Conservation (phyloP, 2,797 vertebrate species). For the Anas georgica region DNA sequence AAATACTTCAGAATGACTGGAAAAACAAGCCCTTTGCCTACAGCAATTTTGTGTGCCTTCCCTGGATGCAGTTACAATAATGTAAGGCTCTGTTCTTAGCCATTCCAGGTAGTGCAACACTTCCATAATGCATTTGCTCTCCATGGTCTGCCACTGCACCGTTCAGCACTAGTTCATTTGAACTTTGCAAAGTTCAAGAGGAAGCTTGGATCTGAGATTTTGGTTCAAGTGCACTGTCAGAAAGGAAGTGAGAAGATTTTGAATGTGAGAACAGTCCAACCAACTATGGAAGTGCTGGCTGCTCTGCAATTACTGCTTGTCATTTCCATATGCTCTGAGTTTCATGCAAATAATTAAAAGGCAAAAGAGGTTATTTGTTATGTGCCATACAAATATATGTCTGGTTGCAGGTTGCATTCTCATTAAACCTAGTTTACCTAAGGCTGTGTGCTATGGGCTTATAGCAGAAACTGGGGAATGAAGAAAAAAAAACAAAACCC, state of each 20-base stretch:
- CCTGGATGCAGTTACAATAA: neutral
- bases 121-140: neutral
- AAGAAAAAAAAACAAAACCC: neutral
- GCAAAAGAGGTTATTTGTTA: neutral
- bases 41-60: neutral
- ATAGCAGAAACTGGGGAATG: neutral
- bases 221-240: neutral
- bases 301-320: neutral
- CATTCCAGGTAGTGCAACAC: neutral
- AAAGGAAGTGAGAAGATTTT: neutral
- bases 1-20: neutral
- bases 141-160: neutral
- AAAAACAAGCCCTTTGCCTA: neutral
- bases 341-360: neutral
- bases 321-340: neutral
- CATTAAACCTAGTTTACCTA: neutral
- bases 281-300: neutral
- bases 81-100: neutral
- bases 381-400: neutral
- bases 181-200: neutral
- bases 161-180: neutral
- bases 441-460: neutral
- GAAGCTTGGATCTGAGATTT: neutral
- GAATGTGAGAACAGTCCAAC: neutral
- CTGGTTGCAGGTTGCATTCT: neutral